phyloP scores from a whole-genome alignment of 2,113 vertebrate species.

The Arenaria interpres region DNA sequence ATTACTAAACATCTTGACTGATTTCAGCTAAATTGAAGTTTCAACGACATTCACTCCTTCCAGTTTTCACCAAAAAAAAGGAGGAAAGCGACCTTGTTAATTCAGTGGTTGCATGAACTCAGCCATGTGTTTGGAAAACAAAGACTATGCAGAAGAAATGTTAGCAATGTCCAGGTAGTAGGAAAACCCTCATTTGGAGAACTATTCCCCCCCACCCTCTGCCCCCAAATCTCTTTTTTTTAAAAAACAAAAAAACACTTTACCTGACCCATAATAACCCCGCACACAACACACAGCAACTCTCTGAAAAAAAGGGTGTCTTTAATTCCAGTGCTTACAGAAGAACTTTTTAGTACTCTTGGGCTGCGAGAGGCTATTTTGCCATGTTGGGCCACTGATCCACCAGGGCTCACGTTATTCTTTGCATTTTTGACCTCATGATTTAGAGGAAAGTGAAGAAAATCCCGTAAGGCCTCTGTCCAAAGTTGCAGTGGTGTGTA shows the following conservation, averaged over 20 bases:
- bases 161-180: not conserved
- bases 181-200: not conserved
- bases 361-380: not conserved
- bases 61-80: not conserved
- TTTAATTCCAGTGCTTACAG: not conserved
- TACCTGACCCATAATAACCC: not conserved
- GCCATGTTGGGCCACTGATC: not conserved
- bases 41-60: not conserved
- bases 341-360: not conserved
- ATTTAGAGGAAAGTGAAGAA: not conserved
- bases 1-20: not conserved
- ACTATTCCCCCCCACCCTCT: accelerated
- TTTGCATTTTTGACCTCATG: not conserved
- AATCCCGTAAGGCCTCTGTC: not conserved
- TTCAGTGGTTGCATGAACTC: not conserved
- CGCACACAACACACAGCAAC: not conserved
- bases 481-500: not conserved
- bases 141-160: not conserved
- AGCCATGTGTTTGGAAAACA: not conserved
- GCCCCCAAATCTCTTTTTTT: not conserved
- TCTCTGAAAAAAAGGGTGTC: not conserved
- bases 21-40: not conserved
- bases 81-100: not conserved
- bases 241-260: accelerated
- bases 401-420: accelerated